phyloP scores from a whole-genome alignment of 2,888 invertebrate genomes.

The Andrena flavipes region DNA sequence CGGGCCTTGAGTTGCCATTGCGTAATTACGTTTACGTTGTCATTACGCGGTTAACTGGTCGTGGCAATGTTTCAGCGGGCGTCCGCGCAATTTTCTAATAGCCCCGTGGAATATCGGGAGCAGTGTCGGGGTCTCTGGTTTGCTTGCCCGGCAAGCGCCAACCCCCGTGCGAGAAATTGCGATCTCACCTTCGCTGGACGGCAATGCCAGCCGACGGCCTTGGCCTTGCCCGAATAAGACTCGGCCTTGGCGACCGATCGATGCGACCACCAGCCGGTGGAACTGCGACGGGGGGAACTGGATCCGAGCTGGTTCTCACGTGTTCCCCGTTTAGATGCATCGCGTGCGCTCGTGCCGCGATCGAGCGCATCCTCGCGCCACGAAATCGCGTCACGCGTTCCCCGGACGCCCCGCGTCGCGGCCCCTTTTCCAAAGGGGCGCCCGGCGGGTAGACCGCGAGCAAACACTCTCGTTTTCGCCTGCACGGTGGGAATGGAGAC shows the following conservation, averaged over 20 bases:
- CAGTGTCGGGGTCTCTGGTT: slow-evolving; percentile 11
- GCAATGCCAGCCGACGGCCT: slow-evolving; percentile 79
- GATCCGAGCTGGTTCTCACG: slow-evolving; percentile 70
- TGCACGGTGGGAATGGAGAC: not conserved
- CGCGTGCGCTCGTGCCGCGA: slow-evolving; percentile 59
- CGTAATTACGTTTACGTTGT: too few species aligned
- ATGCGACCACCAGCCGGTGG: slow-evolving; percentile 73
- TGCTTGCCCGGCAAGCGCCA: slow-evolving; percentile 58
- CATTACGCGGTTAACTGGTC: slow-evolving; percentile 4
- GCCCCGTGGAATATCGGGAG: slow-evolving; percentile 36
- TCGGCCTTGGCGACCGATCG: slow-evolving; percentile 80
- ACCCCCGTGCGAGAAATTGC: slow-evolving; percentile 63
- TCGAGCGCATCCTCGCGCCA: slow-evolving; percentile 14
- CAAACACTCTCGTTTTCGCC: slow-evolving; percentile 1
- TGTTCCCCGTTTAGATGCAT: slow-evolving; percentile 69
- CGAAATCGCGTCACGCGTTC: slow-evolving; percentile 43
- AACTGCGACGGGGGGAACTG: slow-evolving; percentile 58
- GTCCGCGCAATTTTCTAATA: not conserved
- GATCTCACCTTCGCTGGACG: slow-evolving; percentile 71
- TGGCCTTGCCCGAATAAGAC: slow-evolving; percentile 81
- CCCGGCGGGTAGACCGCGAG: not conserved
- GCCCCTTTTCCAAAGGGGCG: not conserved
- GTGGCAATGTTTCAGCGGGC: not conserved
- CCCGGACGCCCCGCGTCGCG: not conserved
- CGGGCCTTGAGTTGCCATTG: too few species aligned